phyloP scores from a whole-genome alignment of 2,113 vertebrate species.

The Tupaia chinensis region DNA sequence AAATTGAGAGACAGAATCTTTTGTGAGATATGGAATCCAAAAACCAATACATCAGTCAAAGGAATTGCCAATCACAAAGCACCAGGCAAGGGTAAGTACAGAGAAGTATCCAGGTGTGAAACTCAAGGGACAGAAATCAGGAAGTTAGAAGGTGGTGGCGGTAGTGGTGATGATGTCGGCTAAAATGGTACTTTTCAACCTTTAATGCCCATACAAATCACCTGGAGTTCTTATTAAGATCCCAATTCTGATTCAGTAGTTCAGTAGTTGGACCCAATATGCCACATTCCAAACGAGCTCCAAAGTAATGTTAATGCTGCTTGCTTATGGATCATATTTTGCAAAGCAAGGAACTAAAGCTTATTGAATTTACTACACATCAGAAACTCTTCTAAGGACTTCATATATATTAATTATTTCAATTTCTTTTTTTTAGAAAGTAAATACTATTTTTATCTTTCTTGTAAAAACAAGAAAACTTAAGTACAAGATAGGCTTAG shows the following conservation, averaged over 20 bases:
- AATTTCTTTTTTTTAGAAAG: background rate
- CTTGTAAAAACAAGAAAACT: constrained; percentile 35
- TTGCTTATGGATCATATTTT: background rate
- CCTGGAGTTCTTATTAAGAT: background rate
- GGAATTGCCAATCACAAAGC: background rate
- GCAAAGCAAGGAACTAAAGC: constrained; percentile 18
- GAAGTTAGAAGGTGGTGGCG: background rate
- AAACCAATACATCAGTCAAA: background rate
- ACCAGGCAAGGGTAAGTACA: background rate
- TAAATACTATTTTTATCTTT: constrained; percentile 1
- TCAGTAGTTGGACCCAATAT: background rate
- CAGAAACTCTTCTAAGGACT: constrained; percentile 24
- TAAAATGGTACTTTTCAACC: constrained; percentile 7
- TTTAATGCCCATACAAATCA: background rate
- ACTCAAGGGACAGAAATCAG: background rate
- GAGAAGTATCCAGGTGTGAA: background rate
- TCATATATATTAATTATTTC: constrained; percentile 32
- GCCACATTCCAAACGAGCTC: background rate
- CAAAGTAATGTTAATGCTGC: background rate
- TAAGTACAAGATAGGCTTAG: background rate
- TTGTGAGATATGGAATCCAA: background rate
- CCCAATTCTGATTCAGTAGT: background rate
- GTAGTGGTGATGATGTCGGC: background rate
- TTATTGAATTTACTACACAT: background rate
- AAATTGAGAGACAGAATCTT: background rate